Percentiles rank a stretch among this genome's conserved stretches.
Conservation (phyloP, 2,888 invertebrate genomes). For the Argyresthia albistria region DNA sequence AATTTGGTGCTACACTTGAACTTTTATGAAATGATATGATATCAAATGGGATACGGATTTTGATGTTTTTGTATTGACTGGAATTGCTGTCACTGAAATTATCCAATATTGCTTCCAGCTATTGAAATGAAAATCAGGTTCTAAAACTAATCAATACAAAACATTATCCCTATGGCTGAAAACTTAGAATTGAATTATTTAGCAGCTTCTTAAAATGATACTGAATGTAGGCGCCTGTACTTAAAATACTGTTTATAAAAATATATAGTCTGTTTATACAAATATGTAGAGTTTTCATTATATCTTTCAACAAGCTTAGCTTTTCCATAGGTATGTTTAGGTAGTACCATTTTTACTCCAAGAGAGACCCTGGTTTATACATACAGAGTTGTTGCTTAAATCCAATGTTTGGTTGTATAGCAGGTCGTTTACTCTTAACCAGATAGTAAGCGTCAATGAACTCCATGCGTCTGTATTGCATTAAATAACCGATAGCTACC, state of each 20-base stretch:
- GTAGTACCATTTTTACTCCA: background rate
- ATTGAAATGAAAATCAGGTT: background rate
- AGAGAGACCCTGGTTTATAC: conserved; percentile 11
- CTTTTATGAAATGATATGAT: conserved; percentile 20
- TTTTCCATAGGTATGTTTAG: background rate
- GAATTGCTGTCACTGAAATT: too few relatives aligned
- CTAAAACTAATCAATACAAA: background rate
- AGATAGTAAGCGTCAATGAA: conserved; percentile 77
- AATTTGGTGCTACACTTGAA: conserved; percentile 47
- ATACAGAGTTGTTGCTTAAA: conserved; percentile 79
- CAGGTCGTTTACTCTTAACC: conserved; percentile 78
- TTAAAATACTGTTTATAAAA: conserved; percentile 46
- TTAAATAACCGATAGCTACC: conserved; percentile 86
- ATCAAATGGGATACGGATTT: too few relatives aligned
- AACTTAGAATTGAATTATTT: background rate
- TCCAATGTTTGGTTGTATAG: conserved; percentile 85
- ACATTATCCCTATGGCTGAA: conserved; percentile 1
- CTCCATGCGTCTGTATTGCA: conserved; percentile 68
- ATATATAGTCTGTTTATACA: conserved; percentile 34
- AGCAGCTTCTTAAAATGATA: conserved; percentile 8
- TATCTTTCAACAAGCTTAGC: background rate
- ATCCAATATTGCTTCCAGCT: background rate
- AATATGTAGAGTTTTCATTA: background rate
- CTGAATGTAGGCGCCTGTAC: conserved; percentile 37
- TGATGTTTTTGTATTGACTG: too few relatives aligned